Conservation (phyloP, 2,888 invertebrate species). For the Thalpophila matura region DNA sequence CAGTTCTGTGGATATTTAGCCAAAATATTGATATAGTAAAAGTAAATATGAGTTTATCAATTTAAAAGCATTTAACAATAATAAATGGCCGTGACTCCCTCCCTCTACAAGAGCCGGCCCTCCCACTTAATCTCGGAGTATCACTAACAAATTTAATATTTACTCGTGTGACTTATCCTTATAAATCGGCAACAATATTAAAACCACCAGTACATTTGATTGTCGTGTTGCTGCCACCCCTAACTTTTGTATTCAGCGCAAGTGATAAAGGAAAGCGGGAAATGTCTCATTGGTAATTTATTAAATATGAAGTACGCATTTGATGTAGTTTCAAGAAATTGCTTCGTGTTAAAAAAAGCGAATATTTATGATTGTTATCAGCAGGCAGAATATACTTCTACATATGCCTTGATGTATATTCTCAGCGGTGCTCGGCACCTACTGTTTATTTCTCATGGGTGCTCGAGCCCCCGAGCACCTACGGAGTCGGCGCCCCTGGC, state of each 20-base stretch:
- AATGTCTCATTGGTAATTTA: neutral
- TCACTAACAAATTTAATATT: slow-evolving; percentile 91
- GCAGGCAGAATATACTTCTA: too few species aligned
- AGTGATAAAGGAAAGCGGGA: slow-evolving; percentile 56
- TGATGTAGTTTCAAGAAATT: too few species aligned
- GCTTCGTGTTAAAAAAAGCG: too few species aligned
- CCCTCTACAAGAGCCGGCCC: slow-evolving; percentile 66
- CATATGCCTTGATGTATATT: too few species aligned
- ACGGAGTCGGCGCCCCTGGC: too few species aligned
- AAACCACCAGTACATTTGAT: slow-evolving; percentile 89
- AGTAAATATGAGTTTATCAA: slow-evolving; percentile 28
- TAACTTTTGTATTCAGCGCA: slow-evolving; percentile 68
- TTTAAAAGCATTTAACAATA: slow-evolving; percentile 39
- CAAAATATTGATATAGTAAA: neutral
- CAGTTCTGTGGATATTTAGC: too few species aligned
- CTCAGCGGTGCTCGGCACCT: too few species aligned
- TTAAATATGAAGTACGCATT: too few species aligned
- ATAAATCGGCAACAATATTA: slow-evolving; percentile 90
- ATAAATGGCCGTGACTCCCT: slow-evolving; percentile 53
- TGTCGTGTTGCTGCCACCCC: slow-evolving; percentile 81
- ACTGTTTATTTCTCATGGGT: too few species aligned
- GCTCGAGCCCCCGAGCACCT: too few species aligned
- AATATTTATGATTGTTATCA: too few species aligned
- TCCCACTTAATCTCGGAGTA: slow-evolving; percentile 88
- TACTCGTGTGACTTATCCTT: slow-evolving; percentile 89